Percentiles rank a stretch among this genome's conserved stretches.
phyloP scores from a whole-genome alignment of 2,888 invertebrate species.

The Callyntrura guangdongensis region DNA sequence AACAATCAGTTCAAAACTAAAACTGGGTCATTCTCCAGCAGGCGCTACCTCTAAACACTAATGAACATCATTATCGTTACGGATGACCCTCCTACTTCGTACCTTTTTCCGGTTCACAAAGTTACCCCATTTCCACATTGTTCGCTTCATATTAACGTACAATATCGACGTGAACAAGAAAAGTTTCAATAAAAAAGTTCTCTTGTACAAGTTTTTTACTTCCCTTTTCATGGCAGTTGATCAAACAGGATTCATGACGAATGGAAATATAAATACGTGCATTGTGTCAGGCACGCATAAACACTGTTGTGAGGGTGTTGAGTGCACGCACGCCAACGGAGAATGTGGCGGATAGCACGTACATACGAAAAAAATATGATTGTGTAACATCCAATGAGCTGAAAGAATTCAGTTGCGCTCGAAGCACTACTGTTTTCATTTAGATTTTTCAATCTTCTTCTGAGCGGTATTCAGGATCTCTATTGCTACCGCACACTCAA shows the following conservation, averaged over 20 bases:
- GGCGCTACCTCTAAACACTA: too few relatives aligned
- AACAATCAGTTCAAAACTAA: too few relatives aligned
- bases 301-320: not conserved
- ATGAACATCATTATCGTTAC: constrained; percentile 18
- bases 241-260: not conserved
- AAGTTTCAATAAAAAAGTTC: not conserved
- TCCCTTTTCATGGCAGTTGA: constrained; percentile 24
- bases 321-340: constrained; percentile 4
- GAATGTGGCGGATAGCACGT: not conserved
- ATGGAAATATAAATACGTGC: constrained; percentile 8
- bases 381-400: not conserved
- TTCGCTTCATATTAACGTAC: too few relatives aligned
- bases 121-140: not conserved
- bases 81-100: not conserved
- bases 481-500: constrained; percentile 20
- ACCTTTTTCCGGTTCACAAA: constrained; percentile 24
- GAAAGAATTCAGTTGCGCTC: not conserved
- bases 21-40: too few relatives aligned
- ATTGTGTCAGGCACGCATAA: constrained; percentile 24
- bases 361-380: not conserved
- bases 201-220: not conserved
- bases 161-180: not conserved
- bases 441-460: not conserved
- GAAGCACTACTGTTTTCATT: not conserved
- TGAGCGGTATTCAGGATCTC: not conserved